Conservation (phyloP, 2,797 vertebrate genomes). For the Galaxias olidus region DNA sequence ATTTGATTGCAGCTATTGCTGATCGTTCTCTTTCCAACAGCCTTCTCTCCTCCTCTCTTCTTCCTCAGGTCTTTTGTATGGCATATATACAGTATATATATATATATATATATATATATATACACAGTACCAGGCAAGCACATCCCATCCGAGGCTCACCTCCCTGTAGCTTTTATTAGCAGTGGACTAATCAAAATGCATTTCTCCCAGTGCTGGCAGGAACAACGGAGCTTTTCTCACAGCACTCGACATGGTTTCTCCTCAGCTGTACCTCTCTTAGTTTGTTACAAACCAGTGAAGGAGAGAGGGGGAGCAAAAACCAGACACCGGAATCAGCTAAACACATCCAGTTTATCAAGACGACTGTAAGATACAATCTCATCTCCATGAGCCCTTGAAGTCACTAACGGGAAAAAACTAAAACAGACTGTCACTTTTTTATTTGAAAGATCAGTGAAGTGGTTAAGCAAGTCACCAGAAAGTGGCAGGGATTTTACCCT, state of each 20-base stretch:
- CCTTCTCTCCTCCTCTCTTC: background rate
- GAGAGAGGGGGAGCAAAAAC: background rate
- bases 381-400: background rate
- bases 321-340: background rate
- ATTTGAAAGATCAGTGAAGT: no score
- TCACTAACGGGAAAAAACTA: no score
- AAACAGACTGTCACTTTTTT: no score
- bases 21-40: background rate
- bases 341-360: background rate
- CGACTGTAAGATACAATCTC: background rate
- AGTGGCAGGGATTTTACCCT: no score
- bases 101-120: no score
- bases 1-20: no score
- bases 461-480: no score
- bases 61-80: slow-evolving; percentile 1
- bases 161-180: slow-evolving; percentile 19
- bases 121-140: no score
- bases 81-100: no score
- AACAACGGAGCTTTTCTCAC: slow-evolving; percentile 13
- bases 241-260: slow-evolving; percentile 6
- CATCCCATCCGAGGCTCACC: background rate
- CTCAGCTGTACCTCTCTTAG: background rate
- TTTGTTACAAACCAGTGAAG: no score
- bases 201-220: slow-evolving; percentile 14
- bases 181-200: slow-evolving; percentile 26